phyloP scores from a whole-genome alignment of 2,888 invertebrate genomes.

The Caenorhabditis sinica region DNA sequence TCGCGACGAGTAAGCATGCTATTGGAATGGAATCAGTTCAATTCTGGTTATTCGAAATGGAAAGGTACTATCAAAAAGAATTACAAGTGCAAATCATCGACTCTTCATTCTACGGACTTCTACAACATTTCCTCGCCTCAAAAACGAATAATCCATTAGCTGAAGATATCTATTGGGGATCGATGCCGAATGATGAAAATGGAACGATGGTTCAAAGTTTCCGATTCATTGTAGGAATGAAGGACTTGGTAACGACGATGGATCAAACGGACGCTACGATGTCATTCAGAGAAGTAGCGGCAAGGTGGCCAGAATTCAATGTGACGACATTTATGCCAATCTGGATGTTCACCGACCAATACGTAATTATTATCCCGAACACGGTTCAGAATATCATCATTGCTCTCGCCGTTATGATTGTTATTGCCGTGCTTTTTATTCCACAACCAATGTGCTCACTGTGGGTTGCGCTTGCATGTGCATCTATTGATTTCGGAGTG shows the following conservation, averaged over 20 bases:
- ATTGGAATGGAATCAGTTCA: conserved; percentile 82
- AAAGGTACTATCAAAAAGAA: conserved; percentile 78
- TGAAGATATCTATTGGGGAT: conserved; percentile 81
- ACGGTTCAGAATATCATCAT: conserved; percentile 83
- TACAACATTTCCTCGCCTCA: conserved; percentile 80
- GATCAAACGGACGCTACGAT: conserved; percentile 82
- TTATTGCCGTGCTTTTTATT: conserved; percentile 94
- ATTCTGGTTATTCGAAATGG: conserved; percentile 83
- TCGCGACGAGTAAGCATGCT: conserved; percentile 82
- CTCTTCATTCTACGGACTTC: conserved; percentile 78
- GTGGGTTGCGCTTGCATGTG: conserved; percentile 96
- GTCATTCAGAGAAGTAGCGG: conserved; percentile 78
- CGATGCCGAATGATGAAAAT: conserved; percentile 49
- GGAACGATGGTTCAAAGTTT: conserved; percentile 69
- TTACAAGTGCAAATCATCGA: conserved; percentile 76
- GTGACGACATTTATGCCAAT: conserved; percentile 84
- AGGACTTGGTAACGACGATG: conserved; percentile 80
- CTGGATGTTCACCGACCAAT: conserved; percentile 84
- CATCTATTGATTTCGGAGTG: conserved; percentile 94
- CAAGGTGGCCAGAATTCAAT: conserved; percentile 79
- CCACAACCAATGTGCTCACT: conserved; percentile 92
- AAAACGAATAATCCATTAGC: conserved; percentile 76
- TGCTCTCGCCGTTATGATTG: conserved; percentile 89
- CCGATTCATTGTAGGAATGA: conserved; percentile 82
- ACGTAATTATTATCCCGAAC: conserved; percentile 83